These are phyloP conservation scores for Syrista parreyssii DNA, from an alignment of 2,888 invertebrate genomes.

Conservation along the genomic window DNA sequence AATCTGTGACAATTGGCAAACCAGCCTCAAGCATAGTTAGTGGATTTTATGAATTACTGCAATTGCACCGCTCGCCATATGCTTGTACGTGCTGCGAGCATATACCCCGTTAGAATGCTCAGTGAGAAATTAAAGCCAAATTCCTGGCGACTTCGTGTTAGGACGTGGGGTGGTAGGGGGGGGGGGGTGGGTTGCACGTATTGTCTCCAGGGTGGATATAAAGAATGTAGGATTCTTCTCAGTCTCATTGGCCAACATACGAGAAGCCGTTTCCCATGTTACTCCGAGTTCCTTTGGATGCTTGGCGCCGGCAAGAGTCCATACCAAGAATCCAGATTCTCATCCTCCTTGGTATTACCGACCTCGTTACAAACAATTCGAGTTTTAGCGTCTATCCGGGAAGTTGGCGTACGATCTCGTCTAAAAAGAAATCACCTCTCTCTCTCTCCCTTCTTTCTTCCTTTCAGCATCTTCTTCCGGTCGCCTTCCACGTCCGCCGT, in stretches of 20 bases:
- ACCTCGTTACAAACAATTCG: constrained; percentile 22
- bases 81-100: neutral
- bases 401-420: neutral
- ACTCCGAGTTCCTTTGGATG: neutral
- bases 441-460: neutral
- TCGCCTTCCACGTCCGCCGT: neutral
- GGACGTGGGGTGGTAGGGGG: neutral
- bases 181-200: neutral
- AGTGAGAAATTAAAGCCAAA: neutral
- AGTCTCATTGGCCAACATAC: neutral
- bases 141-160: neutral
- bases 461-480: neutral
- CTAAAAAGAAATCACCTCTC: neutral
- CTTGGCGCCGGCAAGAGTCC: neutral
- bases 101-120: neutral
- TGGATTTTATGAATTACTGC: neutral
- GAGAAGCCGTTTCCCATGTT: neutral
- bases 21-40: neutral
- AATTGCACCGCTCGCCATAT: neutral
- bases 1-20: neutral
- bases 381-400: constrained; percentile 22
- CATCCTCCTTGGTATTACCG: constrained; percentile 4
- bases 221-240: neutral
- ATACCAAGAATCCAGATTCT: neutral
- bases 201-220: neutral